Percentiles rank a stretch among this genome's conserved stretches.
These are phyloP conservation scores for Uromys caudimaculatus DNA, from an alignment of 2,797 vertebrate species.

Conservation along the genomic window DNA sequence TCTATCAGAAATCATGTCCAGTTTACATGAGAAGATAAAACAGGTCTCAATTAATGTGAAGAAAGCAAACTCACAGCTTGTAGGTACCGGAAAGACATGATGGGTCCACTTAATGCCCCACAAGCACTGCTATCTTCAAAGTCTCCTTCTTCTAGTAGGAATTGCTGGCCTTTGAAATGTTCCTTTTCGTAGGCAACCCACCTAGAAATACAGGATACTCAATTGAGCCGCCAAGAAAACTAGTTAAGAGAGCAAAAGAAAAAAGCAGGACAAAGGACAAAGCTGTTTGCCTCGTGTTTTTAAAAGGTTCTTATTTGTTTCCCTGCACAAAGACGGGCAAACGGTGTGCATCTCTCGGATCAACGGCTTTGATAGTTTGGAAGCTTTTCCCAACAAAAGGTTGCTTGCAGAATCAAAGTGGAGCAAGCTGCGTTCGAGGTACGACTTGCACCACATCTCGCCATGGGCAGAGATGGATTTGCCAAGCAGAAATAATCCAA, in stretches of 20 bases:
- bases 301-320: conserved; percentile 58
- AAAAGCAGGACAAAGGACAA: neutral
- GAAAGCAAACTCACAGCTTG: conserved; percentile 90
- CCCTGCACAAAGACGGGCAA: conserved; percentile 58
- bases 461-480: neutral
- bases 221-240: conserved; percentile 60
- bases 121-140: conserved; percentile 87
- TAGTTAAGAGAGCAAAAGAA: conserved; percentile 2
- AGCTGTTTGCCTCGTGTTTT: neutral
- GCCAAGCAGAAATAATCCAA: conserved; percentile 28
- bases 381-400: conserved; percentile 51
- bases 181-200: conserved; percentile 93
- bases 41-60: conserved; percentile 10
- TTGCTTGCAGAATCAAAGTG: neutral
- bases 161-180: conserved; percentile 91
- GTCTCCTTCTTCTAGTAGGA: conserved; percentile 92
- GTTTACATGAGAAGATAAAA: conserved; percentile 39
- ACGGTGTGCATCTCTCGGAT: conserved; percentile 40
- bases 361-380: conserved; percentile 42
- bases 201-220: conserved; percentile 83
- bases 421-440: neutral
- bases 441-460: neutral
- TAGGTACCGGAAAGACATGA: conserved; percentile 91
- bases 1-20: neutral
- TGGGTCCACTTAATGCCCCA: conserved; percentile 79